Conservation (phyloP, 1,140 invertebrate species). For the Caenorhabditis remanei region DNA sequence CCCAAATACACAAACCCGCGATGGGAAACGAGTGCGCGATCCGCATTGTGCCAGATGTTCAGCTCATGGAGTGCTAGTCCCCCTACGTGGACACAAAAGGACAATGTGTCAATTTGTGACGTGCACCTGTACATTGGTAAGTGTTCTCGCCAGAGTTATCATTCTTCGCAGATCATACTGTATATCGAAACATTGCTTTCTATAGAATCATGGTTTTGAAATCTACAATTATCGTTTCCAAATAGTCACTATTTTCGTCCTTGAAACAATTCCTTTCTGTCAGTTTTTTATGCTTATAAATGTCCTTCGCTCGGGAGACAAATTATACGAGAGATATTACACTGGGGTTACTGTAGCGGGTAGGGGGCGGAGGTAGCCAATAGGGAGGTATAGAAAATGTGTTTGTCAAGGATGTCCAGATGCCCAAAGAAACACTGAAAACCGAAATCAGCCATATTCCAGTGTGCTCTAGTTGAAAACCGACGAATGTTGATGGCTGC, state of each 20-base stretch:
- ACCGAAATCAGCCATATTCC: not conserved
- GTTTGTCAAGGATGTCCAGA: no score
- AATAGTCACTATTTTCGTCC: no score
- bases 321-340: no score
- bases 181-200: no score
- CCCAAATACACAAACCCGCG: constrained; percentile 12
- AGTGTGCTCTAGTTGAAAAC: constrained; percentile 62
- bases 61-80: constrained; percentile 62
- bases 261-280: not conserved
- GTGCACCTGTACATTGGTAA: constrained; percentile 62
- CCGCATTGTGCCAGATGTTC: constrained; percentile 65
- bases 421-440: not conserved
- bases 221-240: no score
- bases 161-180: no score
- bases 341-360: not conserved
- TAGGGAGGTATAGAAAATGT: no score
- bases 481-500: constrained; percentile 65
- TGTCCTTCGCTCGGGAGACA: not conserved
- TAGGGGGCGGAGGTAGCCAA: not conserved
- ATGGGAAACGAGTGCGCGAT: constrained; percentile 61
- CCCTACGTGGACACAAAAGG: constrained; percentile 66
- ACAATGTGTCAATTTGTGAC: constrained; percentile 58
- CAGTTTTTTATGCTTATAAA: constrained; percentile 3
- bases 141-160: not conserved
- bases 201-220: no score